Evolutionary conservation across 2,888 invertebrate genomes (phyloP).

Genomic region (Yponomeuta cagnagella): DNA sequence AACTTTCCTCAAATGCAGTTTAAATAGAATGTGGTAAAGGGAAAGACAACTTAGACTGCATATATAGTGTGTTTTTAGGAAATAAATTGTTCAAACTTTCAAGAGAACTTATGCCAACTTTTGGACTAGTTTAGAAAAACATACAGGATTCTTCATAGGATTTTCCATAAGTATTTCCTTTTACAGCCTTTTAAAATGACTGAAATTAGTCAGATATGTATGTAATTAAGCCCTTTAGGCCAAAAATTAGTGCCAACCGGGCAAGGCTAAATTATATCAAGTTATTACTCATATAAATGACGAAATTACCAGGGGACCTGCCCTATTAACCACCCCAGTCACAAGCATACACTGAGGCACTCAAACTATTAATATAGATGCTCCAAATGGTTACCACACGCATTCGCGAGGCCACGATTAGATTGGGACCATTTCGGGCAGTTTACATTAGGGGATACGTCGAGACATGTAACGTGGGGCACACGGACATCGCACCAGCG

Average conservation of each 20-base stretch:
- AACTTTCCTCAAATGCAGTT: too few relatives aligned
- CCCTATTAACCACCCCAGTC: neutral
- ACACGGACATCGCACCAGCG: constrained; percentile 18
- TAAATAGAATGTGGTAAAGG: too few relatives aligned
- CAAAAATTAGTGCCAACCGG: neutral
- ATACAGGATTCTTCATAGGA: too few relatives aligned
- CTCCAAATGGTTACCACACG: neutral
- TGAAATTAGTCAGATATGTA: too few relatives aligned
- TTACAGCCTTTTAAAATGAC: too few relatives aligned
- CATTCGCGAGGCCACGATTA: neutral
- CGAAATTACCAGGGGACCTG: neutral
- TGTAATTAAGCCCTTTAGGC: neutral
- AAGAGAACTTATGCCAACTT: too few relatives aligned
- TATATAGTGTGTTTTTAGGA: too few relatives aligned
- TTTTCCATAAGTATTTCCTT: too few relatives aligned
- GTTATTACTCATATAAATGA: neutral
- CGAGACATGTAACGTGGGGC: constrained; percentile 9
- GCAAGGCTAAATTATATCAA: neutral
- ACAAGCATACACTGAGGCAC: neutral
- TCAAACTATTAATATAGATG: neutral
- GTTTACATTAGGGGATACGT: neutral
- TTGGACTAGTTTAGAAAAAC: too few relatives aligned
- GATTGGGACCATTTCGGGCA: neutral
- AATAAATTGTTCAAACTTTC: too few relatives aligned
- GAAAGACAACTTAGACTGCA: too few relatives aligned